Evolutionary conservation across 53 echinoderm and acorn worm genomes (phyloP).

Genomic region (Antedon mediterranea): DNA sequence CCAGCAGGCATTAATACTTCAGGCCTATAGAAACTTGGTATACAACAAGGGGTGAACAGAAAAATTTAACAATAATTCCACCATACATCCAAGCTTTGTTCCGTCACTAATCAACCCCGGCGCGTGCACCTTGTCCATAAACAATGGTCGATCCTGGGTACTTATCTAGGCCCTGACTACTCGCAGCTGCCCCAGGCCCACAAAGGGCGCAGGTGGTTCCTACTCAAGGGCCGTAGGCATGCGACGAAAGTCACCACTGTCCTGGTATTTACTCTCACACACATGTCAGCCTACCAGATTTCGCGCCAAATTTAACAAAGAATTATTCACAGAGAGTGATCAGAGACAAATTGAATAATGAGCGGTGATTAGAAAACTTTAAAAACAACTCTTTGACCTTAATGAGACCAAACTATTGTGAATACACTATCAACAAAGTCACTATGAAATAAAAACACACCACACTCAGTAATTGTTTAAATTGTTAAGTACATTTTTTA

Average conservation of each 20-base stretch:
- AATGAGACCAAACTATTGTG: too few relatives aligned
- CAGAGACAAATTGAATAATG: background rate
- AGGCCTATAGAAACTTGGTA: background rate
- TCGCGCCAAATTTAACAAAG: background rate
- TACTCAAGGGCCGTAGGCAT: constrained; percentile 1
- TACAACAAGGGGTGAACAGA: background rate
- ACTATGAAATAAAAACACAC: too few relatives aligned
- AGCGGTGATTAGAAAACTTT: background rate
- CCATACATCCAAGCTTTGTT: background rate
- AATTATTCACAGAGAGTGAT: background rate
- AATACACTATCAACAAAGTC: too few relatives aligned
- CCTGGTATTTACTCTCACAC: background rate
- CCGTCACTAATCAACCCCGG: background rate
- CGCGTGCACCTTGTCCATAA: background rate
- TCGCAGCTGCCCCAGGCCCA: background rate
- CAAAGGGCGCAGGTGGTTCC: background rate
- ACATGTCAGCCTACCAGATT: background rate
- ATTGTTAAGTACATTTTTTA: too few relatives aligned
- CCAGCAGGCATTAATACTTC: background rate
- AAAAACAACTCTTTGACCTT: background rate
- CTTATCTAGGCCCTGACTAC: background rate
- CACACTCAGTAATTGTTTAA: too few relatives aligned
- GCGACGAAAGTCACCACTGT: background rate
- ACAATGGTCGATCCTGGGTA: background rate
- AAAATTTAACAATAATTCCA: background rate